These are phyloP conservation scores for Cossypha niveicapilla DNA, from an alignment of 2,797 vertebrate species.

Conservation along the genomic window DNA sequence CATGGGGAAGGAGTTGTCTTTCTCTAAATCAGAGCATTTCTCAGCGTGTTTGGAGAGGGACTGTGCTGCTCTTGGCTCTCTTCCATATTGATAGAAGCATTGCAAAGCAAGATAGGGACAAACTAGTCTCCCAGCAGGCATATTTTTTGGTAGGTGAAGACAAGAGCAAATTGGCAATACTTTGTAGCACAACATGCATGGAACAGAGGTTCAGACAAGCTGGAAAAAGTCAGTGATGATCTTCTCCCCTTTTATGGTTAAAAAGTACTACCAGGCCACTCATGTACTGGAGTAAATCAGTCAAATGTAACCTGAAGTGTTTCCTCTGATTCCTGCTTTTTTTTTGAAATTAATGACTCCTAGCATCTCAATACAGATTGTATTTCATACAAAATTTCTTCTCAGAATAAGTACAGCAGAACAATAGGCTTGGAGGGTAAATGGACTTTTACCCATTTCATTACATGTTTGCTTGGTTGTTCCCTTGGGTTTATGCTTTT, in stretches of 20 bases:
- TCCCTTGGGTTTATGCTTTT: not conserved
- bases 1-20: not conserved
- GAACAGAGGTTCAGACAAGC: not conserved
- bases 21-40: constrained; percentile 5
- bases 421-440: not conserved
- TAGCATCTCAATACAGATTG: not conserved
- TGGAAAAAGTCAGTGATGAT: not conserved
- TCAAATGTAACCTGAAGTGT: not conserved
- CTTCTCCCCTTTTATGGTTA: not conserved
- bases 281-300: not conserved
- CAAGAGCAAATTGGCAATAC: not conserved
- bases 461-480: not conserved
- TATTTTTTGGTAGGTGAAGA: not conserved
- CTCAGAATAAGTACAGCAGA: not conserved
- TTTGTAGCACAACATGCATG: not conserved
- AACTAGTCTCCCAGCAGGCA: not conserved
- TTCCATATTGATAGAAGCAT: not conserved
- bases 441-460: not conserved
- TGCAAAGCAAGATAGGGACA: not conserved
- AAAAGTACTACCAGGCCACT: not conserved
- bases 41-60: not conserved
- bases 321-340: not conserved
- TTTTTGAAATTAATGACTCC: not conserved
- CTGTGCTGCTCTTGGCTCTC: not conserved
- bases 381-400: not conserved